These are phyloP conservation scores for Lutraria rhynchaena DNA, from an alignment of 1,140 invertebrate genomes.

Conservation along the genomic window DNA sequence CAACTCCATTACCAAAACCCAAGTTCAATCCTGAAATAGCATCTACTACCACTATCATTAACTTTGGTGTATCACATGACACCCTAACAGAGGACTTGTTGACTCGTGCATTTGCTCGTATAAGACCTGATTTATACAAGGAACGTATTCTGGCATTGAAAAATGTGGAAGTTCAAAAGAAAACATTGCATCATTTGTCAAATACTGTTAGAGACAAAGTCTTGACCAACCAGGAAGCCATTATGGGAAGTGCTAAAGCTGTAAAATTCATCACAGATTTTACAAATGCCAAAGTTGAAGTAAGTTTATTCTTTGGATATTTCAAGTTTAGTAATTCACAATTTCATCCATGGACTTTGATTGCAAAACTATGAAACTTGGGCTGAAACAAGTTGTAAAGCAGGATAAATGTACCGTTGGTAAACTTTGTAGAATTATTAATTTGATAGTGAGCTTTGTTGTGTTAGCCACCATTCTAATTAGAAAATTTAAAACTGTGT, in stretches of 20 bases:
- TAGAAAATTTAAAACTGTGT: background rate
- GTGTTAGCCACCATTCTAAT: no score
- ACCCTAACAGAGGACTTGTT: slow-evolving; percentile 79
- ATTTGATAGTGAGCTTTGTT: no score
- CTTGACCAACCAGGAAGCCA: slow-evolving; percentile 73
- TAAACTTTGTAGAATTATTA: no score
- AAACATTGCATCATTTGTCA: slow-evolving; percentile 71
- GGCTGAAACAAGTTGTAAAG: no score
- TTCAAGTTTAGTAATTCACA: no score
- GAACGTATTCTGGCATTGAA: slow-evolving; percentile 71
- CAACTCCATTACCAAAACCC: slow-evolving; percentile 75
- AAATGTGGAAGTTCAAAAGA: slow-evolving; percentile 74
- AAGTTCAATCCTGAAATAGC: slow-evolving; percentile 76
- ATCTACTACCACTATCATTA: slow-evolving; percentile 77
- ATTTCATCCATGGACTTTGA: no score
- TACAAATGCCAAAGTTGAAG: slow-evolving; percentile 76
- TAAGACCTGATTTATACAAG: slow-evolving; percentile 75
- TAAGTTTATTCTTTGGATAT: slow-evolving; percentile 43
- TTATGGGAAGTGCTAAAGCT: slow-evolving; percentile 73
- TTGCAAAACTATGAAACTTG: no score
- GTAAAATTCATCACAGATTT: slow-evolving; percentile 77
- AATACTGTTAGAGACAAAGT: slow-evolving; percentile 72
- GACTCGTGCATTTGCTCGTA: slow-evolving; percentile 76
- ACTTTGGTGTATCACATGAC: slow-evolving; percentile 79
- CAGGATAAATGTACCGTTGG: no score